Base-by-base conservation (phyloP, 1,140 invertebrate genomes). In the Megalopta genalis region DNA sequence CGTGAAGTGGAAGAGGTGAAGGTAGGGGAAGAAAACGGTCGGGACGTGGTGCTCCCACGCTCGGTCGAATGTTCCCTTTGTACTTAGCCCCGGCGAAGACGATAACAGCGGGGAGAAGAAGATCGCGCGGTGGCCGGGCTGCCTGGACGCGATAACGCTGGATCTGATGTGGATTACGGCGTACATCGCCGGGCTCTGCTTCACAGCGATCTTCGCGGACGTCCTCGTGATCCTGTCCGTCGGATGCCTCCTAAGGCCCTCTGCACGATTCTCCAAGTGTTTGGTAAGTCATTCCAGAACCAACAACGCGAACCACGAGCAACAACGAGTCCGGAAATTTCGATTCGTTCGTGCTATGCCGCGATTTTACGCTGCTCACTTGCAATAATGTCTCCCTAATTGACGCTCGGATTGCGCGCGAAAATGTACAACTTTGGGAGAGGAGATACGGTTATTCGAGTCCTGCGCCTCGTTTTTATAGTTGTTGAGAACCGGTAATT, bases 91-190 rank as follows among this genome's bases (percentile, higher is more conserved):
- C 71, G 72, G 65, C 14, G 80, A 62, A 49, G 46, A 67, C 32
- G 62, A 63, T 59, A 62, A 66, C 75, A 66, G 18, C 42, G 25
- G 27, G 14, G 54, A 9, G 8, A 72, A 64, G 65, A 73, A 25
- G 23, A 69, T 14, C 62, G 27, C 54, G 37, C 32, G 62, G 39
- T 60, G 52, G 65, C 77, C 37, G 42, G 77, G 72, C 77, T 87
- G 86, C 59, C 68, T 79, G 62, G 84, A 87, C 12, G 86, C 83
- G 77, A 86, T 86, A 87, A 80, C 78, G 69, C 79, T 81, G 79
- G 78, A 85, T 84, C 81, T 81, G 74, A 80, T 84, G 77, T 85
- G 82, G 82, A 86, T 88, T 72, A 84, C 73, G 7, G 74, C 83
- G 69, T 82, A 82, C 46, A 54, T 83, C 39, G 78, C 83, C 27